A percentile compares a stretch with the other conserved stretches of the same genome.
Evolutionary conservation across 2,113 vertebrate species (phyloP).

Genomic region (Cervus canadensis): DNA sequence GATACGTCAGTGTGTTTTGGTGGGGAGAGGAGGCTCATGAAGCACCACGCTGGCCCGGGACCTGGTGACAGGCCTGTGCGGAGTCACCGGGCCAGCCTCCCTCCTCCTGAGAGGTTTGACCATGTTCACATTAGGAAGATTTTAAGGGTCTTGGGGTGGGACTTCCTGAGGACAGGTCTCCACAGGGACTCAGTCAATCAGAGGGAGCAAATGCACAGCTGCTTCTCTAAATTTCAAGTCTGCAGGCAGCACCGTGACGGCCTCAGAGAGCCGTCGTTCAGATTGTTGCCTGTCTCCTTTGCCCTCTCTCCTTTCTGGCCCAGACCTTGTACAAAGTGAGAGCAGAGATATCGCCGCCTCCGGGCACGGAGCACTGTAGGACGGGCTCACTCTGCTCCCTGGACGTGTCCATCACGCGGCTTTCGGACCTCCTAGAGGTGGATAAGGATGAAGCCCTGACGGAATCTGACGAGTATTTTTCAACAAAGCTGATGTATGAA

Average conservation of each 20-base stretch:
- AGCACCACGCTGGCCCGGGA: rapidly evolving
- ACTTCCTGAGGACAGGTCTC: rapidly evolving
- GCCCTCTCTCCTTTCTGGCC: constrained; percentile 34
- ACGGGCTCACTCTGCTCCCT: constrained; percentile 92
- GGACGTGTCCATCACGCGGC: constrained; percentile 91
- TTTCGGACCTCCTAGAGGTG: constrained; percentile 86
- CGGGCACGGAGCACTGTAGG: constrained; percentile 88
- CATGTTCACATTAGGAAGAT: rapidly evolving
- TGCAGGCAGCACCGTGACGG: neutral
- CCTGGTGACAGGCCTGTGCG: rapidly evolving
- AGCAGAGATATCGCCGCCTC: constrained; percentile 87
- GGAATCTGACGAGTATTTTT: constrained; percentile 86
- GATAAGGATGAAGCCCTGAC: constrained; percentile 89
- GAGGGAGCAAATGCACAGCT: rapidly evolving
- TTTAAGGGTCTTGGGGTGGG: neutral
- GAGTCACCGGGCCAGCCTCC: rapidly evolving
- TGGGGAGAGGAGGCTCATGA: neutral
- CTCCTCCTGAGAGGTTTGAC: neutral
- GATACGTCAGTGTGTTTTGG: too few species aligned
- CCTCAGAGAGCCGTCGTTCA: neutral
- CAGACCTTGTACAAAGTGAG: constrained; percentile 93
- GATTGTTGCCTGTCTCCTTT: neutral
- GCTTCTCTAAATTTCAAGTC: rapidly evolving
- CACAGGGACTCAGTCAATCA: rapidly evolving
- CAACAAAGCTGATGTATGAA: constrained; percentile 96